These are phyloP conservation scores for Drosophila lowei DNA, from an alignment of 1,140 invertebrate genomes.

Conservation along the genomic window DNA sequence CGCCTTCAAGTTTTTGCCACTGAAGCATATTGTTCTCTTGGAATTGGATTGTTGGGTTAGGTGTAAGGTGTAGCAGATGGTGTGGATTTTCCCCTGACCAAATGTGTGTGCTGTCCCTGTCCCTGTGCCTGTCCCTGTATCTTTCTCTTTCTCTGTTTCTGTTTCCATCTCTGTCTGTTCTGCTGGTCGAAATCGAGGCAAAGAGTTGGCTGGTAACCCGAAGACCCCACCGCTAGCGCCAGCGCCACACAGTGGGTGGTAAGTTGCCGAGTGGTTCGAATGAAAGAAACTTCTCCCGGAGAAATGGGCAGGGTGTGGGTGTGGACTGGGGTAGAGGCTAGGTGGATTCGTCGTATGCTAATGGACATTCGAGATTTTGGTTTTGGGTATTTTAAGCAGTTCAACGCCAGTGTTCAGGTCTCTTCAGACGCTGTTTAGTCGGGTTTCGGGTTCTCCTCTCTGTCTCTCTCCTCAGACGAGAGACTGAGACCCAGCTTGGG, in stretches of 20 bases:
- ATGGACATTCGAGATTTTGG: conserved; percentile 82
- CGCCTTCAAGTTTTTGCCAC: conserved; percentile 28
- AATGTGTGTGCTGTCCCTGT: conserved; percentile 38
- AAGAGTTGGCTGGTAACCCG: conserved; percentile 13
- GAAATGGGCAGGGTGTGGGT: background rate
- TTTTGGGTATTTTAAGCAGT: conserved; percentile 81
- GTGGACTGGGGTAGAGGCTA: conserved; percentile 16
- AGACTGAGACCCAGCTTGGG: conserved; percentile 42
- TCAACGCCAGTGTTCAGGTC: conserved; percentile 32
- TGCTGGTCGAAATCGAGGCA: background rate
- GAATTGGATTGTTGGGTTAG: conserved; percentile 80
- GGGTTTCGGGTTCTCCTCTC: conserved; percentile 13
- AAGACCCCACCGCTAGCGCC: background rate
- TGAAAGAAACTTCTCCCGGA: conserved; percentile 24
- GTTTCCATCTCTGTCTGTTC: background rate
- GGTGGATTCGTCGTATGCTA: conserved; percentile 71
- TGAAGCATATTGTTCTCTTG: conserved; percentile 71
- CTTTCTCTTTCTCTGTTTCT: no score
- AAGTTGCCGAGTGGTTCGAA: conserved; percentile 36
- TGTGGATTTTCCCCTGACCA: conserved; percentile 59
- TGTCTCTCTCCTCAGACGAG: no score
- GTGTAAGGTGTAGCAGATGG: conserved; percentile 79
- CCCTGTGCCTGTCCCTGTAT: no score
- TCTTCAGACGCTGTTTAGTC: conserved; percentile 44
- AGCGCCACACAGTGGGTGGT: conserved; percentile 25